These are phyloP conservation scores for Trachymyrmex cornetzi DNA, from an alignment of 1,140 invertebrate genomes.

Conservation along the genomic window DNA sequence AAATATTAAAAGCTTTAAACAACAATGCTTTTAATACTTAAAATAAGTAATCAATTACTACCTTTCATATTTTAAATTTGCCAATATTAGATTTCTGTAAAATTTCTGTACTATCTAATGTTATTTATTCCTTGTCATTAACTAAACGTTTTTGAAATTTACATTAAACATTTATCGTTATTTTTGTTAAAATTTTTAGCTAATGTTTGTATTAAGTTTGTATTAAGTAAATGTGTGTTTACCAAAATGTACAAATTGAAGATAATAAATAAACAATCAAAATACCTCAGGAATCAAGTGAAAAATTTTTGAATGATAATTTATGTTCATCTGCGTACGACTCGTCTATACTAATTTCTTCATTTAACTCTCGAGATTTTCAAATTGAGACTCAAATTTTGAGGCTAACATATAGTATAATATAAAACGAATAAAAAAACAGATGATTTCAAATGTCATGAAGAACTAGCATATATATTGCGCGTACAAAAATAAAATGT, in stretches of 20 bases:
- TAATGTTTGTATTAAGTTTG: neutral
- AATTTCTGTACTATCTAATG: neutral
- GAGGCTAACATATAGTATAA: neutral
- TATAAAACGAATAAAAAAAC: neutral
- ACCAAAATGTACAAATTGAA: neutral
- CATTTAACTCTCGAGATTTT: neutral
- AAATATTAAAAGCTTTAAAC: too few relatives aligned
- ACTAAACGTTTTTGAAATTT: neutral
- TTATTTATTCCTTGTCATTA: neutral
- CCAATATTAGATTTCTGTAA: too few relatives aligned
- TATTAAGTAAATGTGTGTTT: too few relatives aligned
- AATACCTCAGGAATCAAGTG: neutral
- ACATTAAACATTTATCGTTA: neutral
- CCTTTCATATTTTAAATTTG: too few relatives aligned
- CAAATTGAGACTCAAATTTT: neutral
- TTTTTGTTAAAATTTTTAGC: neutral
- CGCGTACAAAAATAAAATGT: neutral
- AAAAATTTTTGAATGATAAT: neutral
- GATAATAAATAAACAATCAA: neutral
- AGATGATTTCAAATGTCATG: neutral
- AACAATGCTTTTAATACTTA: too few relatives aligned
- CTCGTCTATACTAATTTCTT: neutral
- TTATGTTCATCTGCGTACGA: neutral
- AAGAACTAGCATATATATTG: constrained; percentile 12
- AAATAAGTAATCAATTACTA: too few relatives aligned